Base-by-base conservation (phyloP, 2,888 invertebrate genomes). In the Malacosoma neustria region DNA sequence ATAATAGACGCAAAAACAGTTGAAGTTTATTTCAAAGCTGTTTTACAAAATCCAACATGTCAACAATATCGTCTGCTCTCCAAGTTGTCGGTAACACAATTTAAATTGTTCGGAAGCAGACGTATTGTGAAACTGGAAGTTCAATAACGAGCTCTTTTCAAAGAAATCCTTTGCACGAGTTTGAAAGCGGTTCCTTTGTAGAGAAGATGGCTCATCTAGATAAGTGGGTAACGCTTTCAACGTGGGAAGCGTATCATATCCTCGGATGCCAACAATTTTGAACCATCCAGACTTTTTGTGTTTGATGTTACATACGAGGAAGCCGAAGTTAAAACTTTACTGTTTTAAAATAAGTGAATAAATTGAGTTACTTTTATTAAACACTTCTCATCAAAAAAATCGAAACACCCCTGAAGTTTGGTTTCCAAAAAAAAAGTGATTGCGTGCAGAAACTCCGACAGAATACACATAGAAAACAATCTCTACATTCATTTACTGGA, bases 131-230 rank as follows among this genome's bases (percentile, higher is more conserved):
- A 13, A 29, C 22, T 22, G 22, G 22, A 42, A 48, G 57, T 60
- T 66, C 69, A 67, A 70, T 68, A 56, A 51, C 41, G 34, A 44
- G 46, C 43, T 51, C 55, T 59, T 60, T 56, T 56, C 51, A 52
- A 61, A 55, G 62, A 61, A 56, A 57, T 61, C 65, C 70, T 65
- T 63, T 43, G 46, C 44, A 42, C 52, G 52, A 54, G 51, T 54
- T 55, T 55, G 57, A 69, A 61, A 62, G 61, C 49, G 49, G 50
- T 43, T 41, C 51, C 61, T 76, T 72, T 72, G 72, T 67, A 50
- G 46, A 47, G 46, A 48, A 72, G 79, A 82, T 80, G 67, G 71
- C 67, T 82, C 80, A 80, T 82, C 77, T 75, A 82, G 82, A 81
- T 82, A 82, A 77, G 76, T 70, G 76, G 71, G 63, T 63, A 61